These are phyloP conservation scores for Anticlea derivata DNA, from an alignment of 2,888 invertebrate species.

Conservation along the genomic window DNA sequence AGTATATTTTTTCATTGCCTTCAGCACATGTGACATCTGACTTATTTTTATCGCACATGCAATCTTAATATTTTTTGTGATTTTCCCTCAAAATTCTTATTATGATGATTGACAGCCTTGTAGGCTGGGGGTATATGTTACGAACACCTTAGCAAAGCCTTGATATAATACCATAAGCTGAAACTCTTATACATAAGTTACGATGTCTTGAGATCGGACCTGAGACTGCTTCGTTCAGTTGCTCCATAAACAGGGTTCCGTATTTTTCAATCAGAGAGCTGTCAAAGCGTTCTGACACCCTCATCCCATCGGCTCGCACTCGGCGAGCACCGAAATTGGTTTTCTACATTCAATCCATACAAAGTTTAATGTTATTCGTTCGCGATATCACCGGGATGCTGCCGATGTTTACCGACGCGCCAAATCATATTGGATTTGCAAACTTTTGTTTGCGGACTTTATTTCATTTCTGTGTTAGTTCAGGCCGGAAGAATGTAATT, in stretches of 20 bases:
- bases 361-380: conserved; percentile 85
- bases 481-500: conserved; percentile 78
- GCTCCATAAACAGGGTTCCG: conserved; percentile 84
- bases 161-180: background rate
- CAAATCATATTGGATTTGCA: conserved; percentile 84
- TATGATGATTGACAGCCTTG: no score
- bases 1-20: no score
- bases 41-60: no score
- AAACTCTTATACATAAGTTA: background rate
- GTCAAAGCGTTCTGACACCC: conserved; percentile 86
- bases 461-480: conserved; percentile 82
- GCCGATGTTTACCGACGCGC: conserved; percentile 84
- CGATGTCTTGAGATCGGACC: conserved; percentile 30
- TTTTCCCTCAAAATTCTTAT: no score
- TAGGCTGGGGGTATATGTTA: no score
- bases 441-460: conserved; percentile 84
- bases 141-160: no score
- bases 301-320: conserved; percentile 84
- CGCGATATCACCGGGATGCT: conserved; percentile 84
- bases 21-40: no score
- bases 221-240: conserved; percentile 60
- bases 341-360: conserved; percentile 85
- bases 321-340: conserved; percentile 84
- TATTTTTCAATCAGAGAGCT: conserved; percentile 86
- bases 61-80: no score